Conservation (phyloP, 2,888 invertebrate species). For the Drosophila koepferae region DNA sequence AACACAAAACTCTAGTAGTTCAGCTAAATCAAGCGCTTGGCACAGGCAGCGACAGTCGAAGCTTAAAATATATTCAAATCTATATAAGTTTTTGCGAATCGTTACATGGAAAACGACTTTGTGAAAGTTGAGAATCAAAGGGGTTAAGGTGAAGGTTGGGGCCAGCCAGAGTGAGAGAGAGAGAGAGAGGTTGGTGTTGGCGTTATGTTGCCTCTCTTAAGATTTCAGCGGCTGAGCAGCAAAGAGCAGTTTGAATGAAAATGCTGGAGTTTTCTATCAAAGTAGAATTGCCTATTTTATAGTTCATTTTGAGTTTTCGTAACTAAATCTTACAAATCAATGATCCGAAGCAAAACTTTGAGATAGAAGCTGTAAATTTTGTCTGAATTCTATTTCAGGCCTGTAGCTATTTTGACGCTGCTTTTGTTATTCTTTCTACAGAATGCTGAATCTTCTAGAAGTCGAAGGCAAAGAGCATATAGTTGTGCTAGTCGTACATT, state of each 20-base stretch:
- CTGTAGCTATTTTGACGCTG: neutral
- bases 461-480: neutral
- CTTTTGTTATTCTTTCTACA: too few relatives aligned
- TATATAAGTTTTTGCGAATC: neutral
- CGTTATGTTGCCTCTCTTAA: neutral
- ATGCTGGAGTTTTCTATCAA: neutral
- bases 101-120: neutral
- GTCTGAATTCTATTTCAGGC: neutral
- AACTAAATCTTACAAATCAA: neutral
- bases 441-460: neutral
- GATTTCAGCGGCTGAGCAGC: neutral
- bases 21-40: constrained; percentile 5
- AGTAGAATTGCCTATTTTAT: too few relatives aligned
- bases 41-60: neutral
- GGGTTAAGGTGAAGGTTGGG: too few relatives aligned
- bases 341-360: neutral
- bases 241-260: neutral
- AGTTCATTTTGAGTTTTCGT: neutral
- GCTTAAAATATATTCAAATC: neutral
- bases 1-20: constrained; percentile 8
- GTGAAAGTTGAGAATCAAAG: neutral
- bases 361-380: neutral
- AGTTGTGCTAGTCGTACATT: neutral
- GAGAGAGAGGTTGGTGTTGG: too few relatives aligned
- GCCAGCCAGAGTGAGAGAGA: neutral